Conservation (phyloP, 1,140 invertebrate genomes). For the Apis laboriosa region DNA sequence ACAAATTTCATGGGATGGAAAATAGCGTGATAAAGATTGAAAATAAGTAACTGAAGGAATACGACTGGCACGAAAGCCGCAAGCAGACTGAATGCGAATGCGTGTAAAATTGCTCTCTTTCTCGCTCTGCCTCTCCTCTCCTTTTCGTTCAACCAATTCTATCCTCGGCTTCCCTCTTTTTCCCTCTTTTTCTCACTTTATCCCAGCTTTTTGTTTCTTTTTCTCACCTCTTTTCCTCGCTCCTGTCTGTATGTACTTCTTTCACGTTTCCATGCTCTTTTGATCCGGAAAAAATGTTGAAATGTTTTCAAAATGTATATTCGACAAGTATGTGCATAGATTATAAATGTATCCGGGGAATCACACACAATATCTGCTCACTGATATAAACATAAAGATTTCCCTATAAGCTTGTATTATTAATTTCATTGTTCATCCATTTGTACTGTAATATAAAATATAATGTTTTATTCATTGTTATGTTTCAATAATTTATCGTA, state of each 20-base stretch:
- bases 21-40: background rate
- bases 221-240: background rate
- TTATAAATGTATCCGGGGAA: background rate
- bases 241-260: background rate
- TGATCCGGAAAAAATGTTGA: slow-evolving; percentile 3
- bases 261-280: background rate
- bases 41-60: slow-evolving; percentile 7
- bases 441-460: too few relatives aligned
- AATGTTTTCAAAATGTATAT: background rate
- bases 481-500: too few relatives aligned
- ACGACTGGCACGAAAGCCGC: slow-evolving; percentile 34
- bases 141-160: background rate
- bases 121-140: slow-evolving; percentile 3
- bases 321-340: background rate
- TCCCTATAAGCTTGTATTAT: too few relatives aligned
- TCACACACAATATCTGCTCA: background rate
- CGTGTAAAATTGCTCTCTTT: slow-evolving; percentile 36
- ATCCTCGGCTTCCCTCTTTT: background rate
- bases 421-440: background rate
- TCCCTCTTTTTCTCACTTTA: background rate
- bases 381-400: too few relatives aligned
- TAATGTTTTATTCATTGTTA: too few relatives aligned
- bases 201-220: background rate
- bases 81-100: slow-evolving; percentile 36
- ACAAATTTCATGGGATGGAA: background rate